Conservation (phyloP, 1,140 invertebrate genomes). For the Mizuhopecten yessoensis region DNA sequence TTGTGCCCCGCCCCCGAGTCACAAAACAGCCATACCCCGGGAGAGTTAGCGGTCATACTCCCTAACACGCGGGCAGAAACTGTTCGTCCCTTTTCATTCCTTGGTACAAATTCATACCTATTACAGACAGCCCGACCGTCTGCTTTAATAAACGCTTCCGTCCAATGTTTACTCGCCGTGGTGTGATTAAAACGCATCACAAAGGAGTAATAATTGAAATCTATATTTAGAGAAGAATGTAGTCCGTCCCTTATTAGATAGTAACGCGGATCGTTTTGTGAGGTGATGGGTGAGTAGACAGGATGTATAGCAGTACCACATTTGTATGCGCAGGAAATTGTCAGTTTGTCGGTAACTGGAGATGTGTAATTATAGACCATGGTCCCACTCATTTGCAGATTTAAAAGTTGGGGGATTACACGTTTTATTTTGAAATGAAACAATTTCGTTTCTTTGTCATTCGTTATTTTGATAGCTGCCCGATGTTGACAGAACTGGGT, state of each 20-base stretch:
- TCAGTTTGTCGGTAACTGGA: not conserved
- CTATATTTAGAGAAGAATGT: constrained; percentile 34
- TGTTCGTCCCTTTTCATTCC: not conserved
- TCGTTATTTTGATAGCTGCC: not conserved
- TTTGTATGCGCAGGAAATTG: constrained; percentile 33
- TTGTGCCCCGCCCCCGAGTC: not conserved
- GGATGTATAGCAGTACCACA: not conserved
- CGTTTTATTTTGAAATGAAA: constrained; percentile 23
- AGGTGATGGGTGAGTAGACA: constrained; percentile 24
- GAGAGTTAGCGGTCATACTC: not conserved
- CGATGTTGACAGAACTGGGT: not conserved
- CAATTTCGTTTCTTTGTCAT: constrained; percentile 3
- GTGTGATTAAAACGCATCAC: constrained; percentile 6
- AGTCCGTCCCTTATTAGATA: not conserved
- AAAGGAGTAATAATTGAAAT: constrained; percentile 40
- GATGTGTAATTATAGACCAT: constrained; percentile 7
- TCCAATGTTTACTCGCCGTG: not conserved
- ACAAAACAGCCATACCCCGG: not conserved
- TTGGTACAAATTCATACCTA: constrained; percentile 26
- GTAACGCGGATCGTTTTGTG: not conserved
- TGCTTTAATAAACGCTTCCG: constrained; percentile 18
- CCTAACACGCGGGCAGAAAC: not conserved
- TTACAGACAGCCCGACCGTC: not conserved
- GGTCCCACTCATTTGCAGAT: constrained; percentile 21
- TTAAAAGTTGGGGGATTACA: not conserved